Evolutionary conservation across 2,888 invertebrate genomes (phyloP).

Genomic region (Hofmannophila pseudospretella): DNA sequence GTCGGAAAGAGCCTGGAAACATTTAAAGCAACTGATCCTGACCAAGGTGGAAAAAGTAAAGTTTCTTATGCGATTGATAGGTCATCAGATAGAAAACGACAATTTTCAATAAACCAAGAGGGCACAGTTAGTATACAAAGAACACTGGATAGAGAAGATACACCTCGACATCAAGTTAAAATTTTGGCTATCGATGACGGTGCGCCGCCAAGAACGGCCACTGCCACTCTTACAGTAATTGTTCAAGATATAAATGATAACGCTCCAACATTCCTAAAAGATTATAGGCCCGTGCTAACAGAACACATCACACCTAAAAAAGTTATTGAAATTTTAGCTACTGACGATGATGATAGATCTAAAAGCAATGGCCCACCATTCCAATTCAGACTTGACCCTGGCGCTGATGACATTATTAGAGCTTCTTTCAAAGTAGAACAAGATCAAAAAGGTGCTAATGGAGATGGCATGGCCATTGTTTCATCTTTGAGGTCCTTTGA

Average conservation of each 20-base stretch:
- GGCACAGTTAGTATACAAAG: conserved; percentile 97
- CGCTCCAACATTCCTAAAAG: conserved; percentile 94
- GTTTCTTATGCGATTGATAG: conserved; percentile 95
- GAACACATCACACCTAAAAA: conserved; percentile 95
- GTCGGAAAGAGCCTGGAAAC: conserved; percentile 94
- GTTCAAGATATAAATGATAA: conserved; percentile 98
- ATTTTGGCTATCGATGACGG: conserved; percentile 97
- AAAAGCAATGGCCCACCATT: conserved; percentile 98
- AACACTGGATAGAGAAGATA: conserved; percentile 94
- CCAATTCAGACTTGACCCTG: conserved; percentile 94
- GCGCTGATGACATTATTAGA: conserved; percentile 94
- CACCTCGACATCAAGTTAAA: conserved; percentile 96
- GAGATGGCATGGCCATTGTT: conserved; percentile 98
- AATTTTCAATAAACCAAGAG: conserved; percentile 96
- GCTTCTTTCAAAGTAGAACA: conserved; percentile 98
- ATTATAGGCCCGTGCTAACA: conserved; percentile 93
- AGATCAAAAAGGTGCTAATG: conserved; percentile 97
- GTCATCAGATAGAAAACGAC: conserved; percentile 93
- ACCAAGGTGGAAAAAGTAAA: conserved; percentile 95
- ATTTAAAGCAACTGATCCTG: conserved; percentile 97
- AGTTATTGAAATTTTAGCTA: conserved; percentile 94
- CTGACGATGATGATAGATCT: conserved; percentile 95
- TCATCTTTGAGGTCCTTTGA: conserved; percentile 95
- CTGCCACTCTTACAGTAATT: conserved; percentile 94
- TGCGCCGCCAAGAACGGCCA: conserved; percentile 94